These are phyloP conservation scores for Nicator chloris DNA, from an alignment of 2,113 vertebrate species.

Conservation along the genomic window DNA sequence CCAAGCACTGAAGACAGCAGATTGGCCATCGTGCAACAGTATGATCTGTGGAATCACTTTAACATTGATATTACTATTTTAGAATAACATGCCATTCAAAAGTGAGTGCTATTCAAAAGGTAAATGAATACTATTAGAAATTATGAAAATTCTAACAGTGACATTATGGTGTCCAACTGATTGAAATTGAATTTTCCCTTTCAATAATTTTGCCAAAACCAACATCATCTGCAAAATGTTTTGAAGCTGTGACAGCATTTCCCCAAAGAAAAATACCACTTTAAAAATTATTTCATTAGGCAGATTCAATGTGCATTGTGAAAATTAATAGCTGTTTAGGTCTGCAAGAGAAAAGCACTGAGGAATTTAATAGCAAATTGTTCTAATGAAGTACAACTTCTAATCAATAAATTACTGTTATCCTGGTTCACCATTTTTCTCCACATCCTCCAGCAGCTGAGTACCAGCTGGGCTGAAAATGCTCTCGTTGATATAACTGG, in stretches of 20 bases:
- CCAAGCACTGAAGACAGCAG: neutral
- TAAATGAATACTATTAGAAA: neutral
- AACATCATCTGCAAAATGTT: neutral
- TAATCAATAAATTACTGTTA: neutral
- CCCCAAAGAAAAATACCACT: neutral
- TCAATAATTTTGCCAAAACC: neutral
- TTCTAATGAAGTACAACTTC: neutral
- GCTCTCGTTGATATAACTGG: neutral
- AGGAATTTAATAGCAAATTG: neutral
- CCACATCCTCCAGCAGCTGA: neutral
- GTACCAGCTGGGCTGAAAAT: constrained; percentile 1
- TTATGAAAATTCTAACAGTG: neutral
- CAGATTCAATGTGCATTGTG: neutral
- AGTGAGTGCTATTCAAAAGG: neutral
- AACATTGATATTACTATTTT: neutral
- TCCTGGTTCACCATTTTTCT: neutral
- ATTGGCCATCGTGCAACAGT: neutral
- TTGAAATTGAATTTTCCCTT: neutral
- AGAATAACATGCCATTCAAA: neutral
- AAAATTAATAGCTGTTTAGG: neutral
- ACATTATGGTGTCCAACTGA: neutral
- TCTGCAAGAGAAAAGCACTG: neutral
- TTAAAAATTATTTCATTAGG: neutral
- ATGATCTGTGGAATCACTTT: neutral
- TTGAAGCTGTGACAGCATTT: neutral